Evolutionary conservation across 1,140 invertebrate species (phyloP).

Genomic region (Drosophila asahinai): DNA sequence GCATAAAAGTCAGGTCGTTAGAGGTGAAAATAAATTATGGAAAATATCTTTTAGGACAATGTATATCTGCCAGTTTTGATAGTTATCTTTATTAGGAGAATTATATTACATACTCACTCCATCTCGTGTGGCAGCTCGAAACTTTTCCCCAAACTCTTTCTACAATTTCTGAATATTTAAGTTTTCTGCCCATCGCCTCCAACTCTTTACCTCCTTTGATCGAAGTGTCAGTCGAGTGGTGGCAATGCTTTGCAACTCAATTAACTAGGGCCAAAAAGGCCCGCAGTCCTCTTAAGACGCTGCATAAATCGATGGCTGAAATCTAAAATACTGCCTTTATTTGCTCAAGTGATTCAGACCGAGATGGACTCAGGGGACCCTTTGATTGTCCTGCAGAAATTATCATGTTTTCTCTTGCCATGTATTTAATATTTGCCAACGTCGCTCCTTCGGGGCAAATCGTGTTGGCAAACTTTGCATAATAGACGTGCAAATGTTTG

Average conservation of each 20-base stretch:
- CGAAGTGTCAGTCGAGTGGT: conserved; percentile 56
- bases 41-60: background rate
- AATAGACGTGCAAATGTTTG: conserved; percentile 37
- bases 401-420: conserved; percentile 14
- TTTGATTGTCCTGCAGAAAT: conserved; percentile 19
- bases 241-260: conserved; percentile 53
- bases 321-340: conserved; percentile 21
- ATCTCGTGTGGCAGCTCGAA: conserved; percentile 59
- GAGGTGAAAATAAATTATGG: background rate
- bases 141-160: conserved; percentile 55
- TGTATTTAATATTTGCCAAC: conserved; percentile 32
- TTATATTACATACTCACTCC: background rate
- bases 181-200: conserved; percentile 30
- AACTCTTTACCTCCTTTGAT: conserved; percentile 26
- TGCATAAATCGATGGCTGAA: background rate
- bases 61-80: too few relatives aligned
- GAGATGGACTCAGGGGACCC: background rate
- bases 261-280: conserved; percentile 43
- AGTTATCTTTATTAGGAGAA: too few relatives aligned
- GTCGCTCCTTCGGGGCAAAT: conserved; percentile 2
- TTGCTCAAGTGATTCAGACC: conserved; percentile 24
- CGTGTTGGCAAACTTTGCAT: conserved; percentile 12
- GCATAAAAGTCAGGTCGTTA: conserved; percentile 37
- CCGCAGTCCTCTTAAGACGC: background rate
- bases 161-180: conserved; percentile 75